Evolutionary conservation across 2,797 vertebrate species (phyloP), one percentile per base, ranked within the genome.

Genomic region (Decapterus maruadsi): DNA sequence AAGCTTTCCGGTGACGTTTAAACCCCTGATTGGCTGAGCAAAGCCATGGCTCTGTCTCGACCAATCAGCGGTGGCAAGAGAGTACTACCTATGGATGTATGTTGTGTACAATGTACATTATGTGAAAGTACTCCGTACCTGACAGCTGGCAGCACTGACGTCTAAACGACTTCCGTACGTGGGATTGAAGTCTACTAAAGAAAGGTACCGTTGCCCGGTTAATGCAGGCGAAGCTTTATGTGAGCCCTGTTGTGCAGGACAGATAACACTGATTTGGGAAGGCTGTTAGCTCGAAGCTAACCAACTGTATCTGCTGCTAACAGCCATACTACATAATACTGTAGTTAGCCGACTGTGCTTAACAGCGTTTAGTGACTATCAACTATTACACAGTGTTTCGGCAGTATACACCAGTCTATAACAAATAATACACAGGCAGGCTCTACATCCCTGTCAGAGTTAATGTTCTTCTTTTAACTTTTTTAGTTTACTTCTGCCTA

Each of bases 221-320:
- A 7, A 14, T 0, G 1, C 13, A 56, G 6, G 19, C 12, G 0
- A 11, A 13, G 0, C 8, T 6, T 0, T 11, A 8, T 0, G 12
- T 42, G 17, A 46, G 26, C 26, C 26, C 4, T n/a, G 43, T 62
- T 1, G 26, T 6, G 4, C 3, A 22, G 63, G 42, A 9, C 5
- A 56, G 1, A 17, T 2, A 19, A 19, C 36, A 10, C 6, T 36
- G 29, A 14, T 8, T 1, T 17, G 2, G 9, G 2, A 20, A 48
- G 34, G 5, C 40, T 26, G 43, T 7, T 43, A 59, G 53, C 50
- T 7, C 12, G 34, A 46, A 48, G 64, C 8, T 48, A 61, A 48
- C 46, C 9, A n/a, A 8, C 29, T 56, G 31, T 34, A 51, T 38
- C 17, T 8, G 42, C n/a, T 17, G 16, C 4, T 7, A 34, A 12